phyloP scores from a whole-genome alignment of 2,113 vertebrate genomes.

The Petaurus breviceps region DNA sequence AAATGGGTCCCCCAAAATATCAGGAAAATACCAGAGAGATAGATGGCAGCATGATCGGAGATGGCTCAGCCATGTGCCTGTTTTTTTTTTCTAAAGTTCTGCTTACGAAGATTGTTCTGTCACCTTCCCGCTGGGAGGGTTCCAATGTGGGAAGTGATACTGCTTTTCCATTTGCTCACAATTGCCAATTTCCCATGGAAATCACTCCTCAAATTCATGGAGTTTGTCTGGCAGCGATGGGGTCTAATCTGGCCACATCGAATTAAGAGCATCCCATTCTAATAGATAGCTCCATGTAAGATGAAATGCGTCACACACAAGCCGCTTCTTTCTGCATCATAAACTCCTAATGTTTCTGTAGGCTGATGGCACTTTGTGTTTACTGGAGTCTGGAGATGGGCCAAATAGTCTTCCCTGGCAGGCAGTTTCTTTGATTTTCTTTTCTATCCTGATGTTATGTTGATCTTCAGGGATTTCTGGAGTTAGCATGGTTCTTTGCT shows the following conservation, averaged over 20 bases:
- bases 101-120: constrained; percentile 12
- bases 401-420: constrained; percentile 72
- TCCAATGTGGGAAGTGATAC: constrained; percentile 56
- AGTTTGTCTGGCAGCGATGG: constrained; percentile 77
- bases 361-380: constrained; percentile 80
- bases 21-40: constrained; percentile 1
- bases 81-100: constrained; percentile 53
- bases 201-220: constrained; percentile 47
- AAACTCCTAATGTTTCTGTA: constrained; percentile 85
- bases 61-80: constrained; percentile 54
- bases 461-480: constrained; percentile 67
- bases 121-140: constrained; percentile 63
- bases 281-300: constrained; percentile 77
- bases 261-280: constrained; percentile 76
- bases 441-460: constrained; percentile 48
- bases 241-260: constrained; percentile 73
- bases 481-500: constrained; percentile 19
- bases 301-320: constrained; percentile 79
- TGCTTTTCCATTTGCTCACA: constrained; percentile 75
- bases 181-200: constrained; percentile 72
- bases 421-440: constrained; percentile 54
- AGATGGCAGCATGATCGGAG: constrained; percentile 56
- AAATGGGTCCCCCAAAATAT: constrained; percentile 11
- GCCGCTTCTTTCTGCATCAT: constrained; percentile 87
- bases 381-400: constrained; percentile 76